Base-by-base conservation (phyloP, 2,888 invertebrate species). In the Caenorhabditis afra region DNA sequence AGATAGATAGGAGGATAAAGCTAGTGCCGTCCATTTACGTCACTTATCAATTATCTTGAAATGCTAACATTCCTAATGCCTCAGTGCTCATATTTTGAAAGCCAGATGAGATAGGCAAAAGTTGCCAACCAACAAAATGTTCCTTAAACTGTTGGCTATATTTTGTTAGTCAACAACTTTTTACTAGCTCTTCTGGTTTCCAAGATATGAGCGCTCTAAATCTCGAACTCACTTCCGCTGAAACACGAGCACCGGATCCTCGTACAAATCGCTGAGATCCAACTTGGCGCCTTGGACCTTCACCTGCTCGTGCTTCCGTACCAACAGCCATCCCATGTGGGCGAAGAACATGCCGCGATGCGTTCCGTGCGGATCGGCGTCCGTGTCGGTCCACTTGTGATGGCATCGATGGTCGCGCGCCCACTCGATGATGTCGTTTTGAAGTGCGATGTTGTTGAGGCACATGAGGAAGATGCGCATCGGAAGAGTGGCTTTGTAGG, bases 271-370 rank as follows among this genome's bases (percentile, higher is more conserved):
- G 0, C 93, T 93, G 93, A 95, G 93, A 85, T 96, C 95, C 52
- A 96, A 92, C 14, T 93, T 91, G 29, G 92, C 91, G 61, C 93
- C 93, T 39, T 94, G 91, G 61, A 93, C 93, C 90, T 93, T 94
- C 44, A 97, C 94, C 53, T 81, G 65, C 16, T 61, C 66, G 90
- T 97, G 97, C 91, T 97, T 97, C 86, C 94, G 93, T 22, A 91
- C 90, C 71, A 97, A 91, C 80, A 97, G 92, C 97, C 97, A 97
- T 71, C 97, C 97, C 86, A 97, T 93, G 91, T 97, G 97, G 0
- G 96, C 94, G 92, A 97, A 97, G 93, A 97, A 97, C 92, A 97
- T 96, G 11, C 97, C 97, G 23, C 96, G 93, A 65, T 92, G 94
- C 1, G 95, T 95, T 90, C 96, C 96, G 91, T 96, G 96, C 0